Evolutionary conservation across 2,888 invertebrate genomes (phyloP), one percentile per base, ranked within the genome.

Genomic region (Temnothorax ravouxi): DNA sequence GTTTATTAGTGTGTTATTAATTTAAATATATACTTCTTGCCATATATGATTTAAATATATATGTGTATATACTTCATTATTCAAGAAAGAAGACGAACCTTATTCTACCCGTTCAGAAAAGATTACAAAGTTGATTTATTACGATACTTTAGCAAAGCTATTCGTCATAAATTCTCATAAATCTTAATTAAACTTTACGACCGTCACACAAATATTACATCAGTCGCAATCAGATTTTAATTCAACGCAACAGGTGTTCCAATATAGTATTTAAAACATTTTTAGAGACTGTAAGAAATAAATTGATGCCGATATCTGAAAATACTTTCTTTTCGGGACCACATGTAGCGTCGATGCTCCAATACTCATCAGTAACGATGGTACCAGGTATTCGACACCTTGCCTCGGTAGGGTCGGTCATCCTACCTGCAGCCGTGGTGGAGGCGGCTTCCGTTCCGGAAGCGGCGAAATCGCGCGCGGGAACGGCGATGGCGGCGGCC

Each of bases 371-470:
- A 21, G 41, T 69, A 71, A 11, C 13, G 15, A 56, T 44, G 15
- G 21, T 77, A 44, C 6, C 44, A 54, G 15, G n/a, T 59, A n/a
- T 5, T 6, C 13, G 21, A 25, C 15, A 11, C 1, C 11, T 56
- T 11, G 15, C 13, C 21, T 18, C 25, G n/a, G 15, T 15, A 38
- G 3, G 1, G 18, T 6, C 47, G n/a, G n/a, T n/a, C 11, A 11
- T 44, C 8, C 4, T 11, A 47, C 21, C 56, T 34, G 52, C 29
- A n/a, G 0, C 21, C n/a, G 21, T 44, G 25, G 13, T 54, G 29
- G 6, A 15, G 29, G 29, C 11, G 47, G 76, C 61, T 83, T 74
- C 75, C 38, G 83, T 59, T 71, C 69, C 67, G 84, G 67, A 84
- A 83, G 66, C 74, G 74, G 29, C 38, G 21, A 11, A 74, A 44